Conservation (phyloP, 2,113 vertebrate genomes). For the Plecotus auritus region DNA sequence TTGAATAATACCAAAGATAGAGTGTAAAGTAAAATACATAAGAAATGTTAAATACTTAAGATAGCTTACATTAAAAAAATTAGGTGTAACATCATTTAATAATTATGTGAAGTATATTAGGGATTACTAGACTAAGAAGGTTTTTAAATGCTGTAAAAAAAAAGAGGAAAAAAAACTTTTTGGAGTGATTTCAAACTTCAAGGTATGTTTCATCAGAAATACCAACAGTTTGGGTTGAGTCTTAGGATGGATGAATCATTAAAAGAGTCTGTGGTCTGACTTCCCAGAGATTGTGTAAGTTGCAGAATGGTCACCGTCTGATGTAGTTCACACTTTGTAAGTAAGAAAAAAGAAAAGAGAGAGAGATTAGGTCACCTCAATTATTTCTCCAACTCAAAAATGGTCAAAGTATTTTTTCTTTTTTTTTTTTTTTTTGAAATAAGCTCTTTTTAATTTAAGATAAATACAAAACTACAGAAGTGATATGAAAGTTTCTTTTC, state of each 20-base stretch:
- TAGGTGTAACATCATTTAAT: neutral
- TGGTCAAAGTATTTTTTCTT: neutral
- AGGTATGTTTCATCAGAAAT: constrained; percentile 8
- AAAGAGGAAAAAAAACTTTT: neutral
- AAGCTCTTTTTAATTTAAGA: no score
- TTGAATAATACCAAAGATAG: neutral
- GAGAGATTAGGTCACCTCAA: neutral
- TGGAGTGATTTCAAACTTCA: neutral
- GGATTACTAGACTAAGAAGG: neutral
- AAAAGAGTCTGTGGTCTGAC: neutral
- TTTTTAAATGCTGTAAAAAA: neutral
- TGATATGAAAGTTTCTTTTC: no score
- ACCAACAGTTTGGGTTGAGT: neutral
- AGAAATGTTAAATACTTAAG: neutral
- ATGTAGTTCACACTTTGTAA: neutral
- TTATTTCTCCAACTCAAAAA: neutral
- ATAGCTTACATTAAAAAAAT: neutral
- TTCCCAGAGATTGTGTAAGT: neutral
- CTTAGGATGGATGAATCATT: neutral
- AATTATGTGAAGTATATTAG: neutral
- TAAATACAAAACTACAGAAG: no score
- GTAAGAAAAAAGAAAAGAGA: neutral
- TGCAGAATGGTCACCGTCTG: neutral
- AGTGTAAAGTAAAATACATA: neutral
- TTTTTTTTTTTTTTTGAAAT: no score